Evolutionary conservation across 2,888 invertebrate species (phyloP), one percentile per base, ranked within the genome.

Genomic region (Pharmacophagus antenor): DNA sequence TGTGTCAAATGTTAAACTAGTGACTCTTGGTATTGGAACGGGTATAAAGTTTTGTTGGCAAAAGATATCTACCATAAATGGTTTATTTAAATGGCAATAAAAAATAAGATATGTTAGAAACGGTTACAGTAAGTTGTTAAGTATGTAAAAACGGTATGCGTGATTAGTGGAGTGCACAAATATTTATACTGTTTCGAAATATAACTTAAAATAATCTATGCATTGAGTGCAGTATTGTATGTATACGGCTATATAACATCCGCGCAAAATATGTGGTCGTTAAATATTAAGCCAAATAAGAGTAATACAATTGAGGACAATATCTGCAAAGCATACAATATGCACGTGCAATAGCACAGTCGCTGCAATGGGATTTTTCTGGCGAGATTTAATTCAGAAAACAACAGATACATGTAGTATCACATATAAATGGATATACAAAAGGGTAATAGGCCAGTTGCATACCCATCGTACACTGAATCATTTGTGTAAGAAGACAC

Each of bases 1-100:
- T 8, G 25, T 25, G 54, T 49, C 49, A 54, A 51, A 54, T 53
- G 42, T 47, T 37, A 31, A 52, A 27, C 17, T 46, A 47, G 48
- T 53, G 53, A 53, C 58, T 47, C 53, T 48, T 17, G 42, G n/a
- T 42, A 17, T 41, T 41, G 5, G 18, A 31, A 50, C 20, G 5
- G 10, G 18, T 17, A 51, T 27, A 58, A 51, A 31, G 22, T 51
- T 49, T 41, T 27, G 18, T 22, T 51, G 44, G 31, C 31, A 31
- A 31, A 31, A 31, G 10, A 31, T 10, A 10, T 10, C 1, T 31
- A 15, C 31, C 31, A 31, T 31, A 31, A 31, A 31, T 31, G 15
- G 10, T 31, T 15, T 31, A 12, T 31, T 12, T 10, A 27, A 10
- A 27, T 27, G 8, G 10, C 27, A 27, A 27, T n/a, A n/a, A n/a